Conservation (phyloP, 2,113 vertebrate genomes). For the Protobothrops flavoviridis region DNA sequence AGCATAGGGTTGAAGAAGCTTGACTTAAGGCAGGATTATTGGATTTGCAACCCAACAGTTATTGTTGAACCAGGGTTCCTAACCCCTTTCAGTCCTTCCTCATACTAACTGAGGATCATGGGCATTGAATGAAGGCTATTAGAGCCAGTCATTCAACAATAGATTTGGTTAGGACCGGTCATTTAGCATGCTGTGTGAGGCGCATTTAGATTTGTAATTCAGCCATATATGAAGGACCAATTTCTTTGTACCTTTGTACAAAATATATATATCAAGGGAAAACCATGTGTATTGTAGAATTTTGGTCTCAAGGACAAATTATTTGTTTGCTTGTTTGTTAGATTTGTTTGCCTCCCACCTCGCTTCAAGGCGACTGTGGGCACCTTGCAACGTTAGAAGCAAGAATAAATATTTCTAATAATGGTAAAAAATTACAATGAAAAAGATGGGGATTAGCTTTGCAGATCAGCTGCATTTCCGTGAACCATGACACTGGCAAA, state of each 20-base stretch:
- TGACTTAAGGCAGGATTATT: not conserved
- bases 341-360: not conserved
- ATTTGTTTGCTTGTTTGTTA: not conserved
- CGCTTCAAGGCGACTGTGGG: not conserved
- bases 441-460: not conserved
- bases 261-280: constrained; percentile 31
- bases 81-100: not conserved
- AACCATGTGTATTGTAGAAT: not conserved
- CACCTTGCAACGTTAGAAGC: not conserved
- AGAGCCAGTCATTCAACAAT: not conserved
- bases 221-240: not conserved
- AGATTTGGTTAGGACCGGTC: not conserved
- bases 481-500: not conserved
- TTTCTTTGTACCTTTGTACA: not conserved
- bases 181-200: not conserved
- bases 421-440: not conserved
- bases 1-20: not conserved
- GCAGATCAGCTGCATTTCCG: not conserved
- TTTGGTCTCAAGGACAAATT: not conserved
- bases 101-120: not conserved
- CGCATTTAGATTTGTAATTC: not conserved
- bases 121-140: not conserved
- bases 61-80: not conserved
- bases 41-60: not conserved
- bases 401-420: not conserved